Conservation (phyloP, 2,113 vertebrate genomes). For the Oncorhynchus keta region DNA sequence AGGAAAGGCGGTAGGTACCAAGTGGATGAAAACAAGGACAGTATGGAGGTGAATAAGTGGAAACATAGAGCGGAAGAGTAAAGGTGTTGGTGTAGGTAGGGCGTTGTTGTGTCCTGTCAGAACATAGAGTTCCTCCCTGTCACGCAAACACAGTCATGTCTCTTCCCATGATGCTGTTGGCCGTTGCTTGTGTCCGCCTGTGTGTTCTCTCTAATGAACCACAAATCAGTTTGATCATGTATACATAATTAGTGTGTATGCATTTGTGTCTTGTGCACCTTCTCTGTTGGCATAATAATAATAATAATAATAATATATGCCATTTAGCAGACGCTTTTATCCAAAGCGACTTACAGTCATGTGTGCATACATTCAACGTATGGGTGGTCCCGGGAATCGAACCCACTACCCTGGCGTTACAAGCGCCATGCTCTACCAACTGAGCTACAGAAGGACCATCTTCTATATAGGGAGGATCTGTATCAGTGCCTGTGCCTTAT, state of each 20-base stretch:
- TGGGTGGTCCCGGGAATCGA: too few relatives aligned
- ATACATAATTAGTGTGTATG: conserved; percentile 16
- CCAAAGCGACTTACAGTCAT: too few relatives aligned
- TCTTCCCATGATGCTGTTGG: too few relatives aligned
- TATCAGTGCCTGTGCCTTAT: conserved; percentile 3
- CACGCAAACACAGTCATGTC: neutral
- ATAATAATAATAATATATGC: too few relatives aligned
- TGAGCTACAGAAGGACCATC: too few relatives aligned
- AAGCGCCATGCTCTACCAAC: too few relatives aligned
- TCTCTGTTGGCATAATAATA: neutral
- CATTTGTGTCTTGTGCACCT: neutral
- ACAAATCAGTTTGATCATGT: neutral
- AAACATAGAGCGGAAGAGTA: conserved; percentile 48
- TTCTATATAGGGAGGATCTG: neutral
- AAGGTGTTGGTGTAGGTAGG: neutral
- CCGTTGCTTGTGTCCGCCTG: conserved; percentile 11
- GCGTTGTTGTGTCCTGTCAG: neutral
- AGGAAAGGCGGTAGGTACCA: conserved; percentile 9
- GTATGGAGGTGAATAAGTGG: conserved; percentile 54
- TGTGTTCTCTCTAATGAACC: conserved; percentile 14
- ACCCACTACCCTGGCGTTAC: too few relatives aligned
- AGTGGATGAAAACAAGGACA: conserved; percentile 52
- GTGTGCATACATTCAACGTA: too few relatives aligned
- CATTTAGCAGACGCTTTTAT: too few relatives aligned
- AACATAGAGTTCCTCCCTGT: neutral